phyloP scores from a whole-genome alignment of 2,113 vertebrate species.

The Empidonax traillii region DNA sequence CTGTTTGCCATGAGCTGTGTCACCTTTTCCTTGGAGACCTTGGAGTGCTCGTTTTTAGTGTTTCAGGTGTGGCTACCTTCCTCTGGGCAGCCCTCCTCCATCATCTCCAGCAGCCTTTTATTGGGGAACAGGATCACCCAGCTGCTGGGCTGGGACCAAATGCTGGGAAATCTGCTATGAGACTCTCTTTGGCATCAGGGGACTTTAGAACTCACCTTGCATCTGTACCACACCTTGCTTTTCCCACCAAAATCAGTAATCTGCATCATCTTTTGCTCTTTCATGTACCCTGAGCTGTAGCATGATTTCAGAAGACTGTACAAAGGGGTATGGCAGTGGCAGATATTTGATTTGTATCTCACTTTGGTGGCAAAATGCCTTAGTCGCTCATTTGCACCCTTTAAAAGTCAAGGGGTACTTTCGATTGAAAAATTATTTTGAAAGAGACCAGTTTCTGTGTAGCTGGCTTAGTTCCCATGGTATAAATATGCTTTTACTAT shows the following conservation, averaged over 20 bases:
- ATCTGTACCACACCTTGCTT: neutral
- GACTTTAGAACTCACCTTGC: neutral
- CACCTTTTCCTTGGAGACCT: neutral
- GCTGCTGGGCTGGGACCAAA: neutral
- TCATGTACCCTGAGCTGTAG: neutral
- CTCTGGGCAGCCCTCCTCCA: neutral
- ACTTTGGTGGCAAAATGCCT: neutral
- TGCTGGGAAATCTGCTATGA: neutral
- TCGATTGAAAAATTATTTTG: neutral
- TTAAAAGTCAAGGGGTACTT: neutral
- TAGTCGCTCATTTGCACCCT: neutral
- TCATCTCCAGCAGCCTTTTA: neutral
- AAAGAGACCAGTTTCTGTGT: neutral
- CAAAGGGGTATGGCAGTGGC: neutral
- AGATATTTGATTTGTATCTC: neutral
- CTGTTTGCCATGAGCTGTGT: neutral
- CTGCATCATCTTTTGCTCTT: neutral
- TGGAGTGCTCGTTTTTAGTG: neutral
- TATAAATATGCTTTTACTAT: neutral
- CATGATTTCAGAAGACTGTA: neutral
- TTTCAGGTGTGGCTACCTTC: neutral
- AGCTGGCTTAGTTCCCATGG: neutral
- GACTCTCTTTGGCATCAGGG: rapidly evolving
- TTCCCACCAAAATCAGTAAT: neutral
- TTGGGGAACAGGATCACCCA: neutral